Base-by-base conservation (phyloP, 1,140 invertebrate genomes). In the Hylaeus volcanicus region DNA sequence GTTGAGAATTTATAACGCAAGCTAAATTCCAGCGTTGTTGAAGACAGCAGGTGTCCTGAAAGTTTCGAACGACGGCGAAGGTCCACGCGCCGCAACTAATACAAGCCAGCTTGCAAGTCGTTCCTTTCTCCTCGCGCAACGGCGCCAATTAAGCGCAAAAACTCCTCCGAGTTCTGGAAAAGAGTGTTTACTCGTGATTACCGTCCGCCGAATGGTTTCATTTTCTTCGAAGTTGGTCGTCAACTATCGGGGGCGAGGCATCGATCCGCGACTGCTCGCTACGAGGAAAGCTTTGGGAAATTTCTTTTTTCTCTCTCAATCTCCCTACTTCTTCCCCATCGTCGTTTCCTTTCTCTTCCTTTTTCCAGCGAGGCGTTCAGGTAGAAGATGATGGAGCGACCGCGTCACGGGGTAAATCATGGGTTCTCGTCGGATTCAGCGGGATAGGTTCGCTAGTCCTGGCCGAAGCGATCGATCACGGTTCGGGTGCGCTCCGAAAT, bases 351-450 rank as follows among this genome's bases (percentile, higher is more conserved):
- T 26, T 61, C 6, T 39, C 39, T 48, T 51, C 41, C 37, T 43
- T 56, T 73, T 65, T 12, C 5, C 11, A 37, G 26, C 45, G 2
- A 48, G 56, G 55, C 71, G 9, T 41, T 64, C 14, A 12, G 3
- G 41, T 43, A 6, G 53, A 74, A 73, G 71, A 79, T 79, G 77
- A 79, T 74, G 51, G 77, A 79, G 11, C 77, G 77, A 65, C 45
- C 69, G 53, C 26, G 77, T 45, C 77, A 12, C 39, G 26, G 51
- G 51, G 51, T 65, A 66, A 79, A 79, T 79, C 77, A 79, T 48
- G 61, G 43, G 51, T 4, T 48, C 12, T 5, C 69, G 14, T 9
- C 69, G 45, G 8, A 71, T 71, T 71, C 53, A 6, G 15, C 5
- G 41, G 37, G 26, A 0, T 26, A 66, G 74, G 77, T 74, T 74